Conservation (phyloP, 2,888 invertebrate genomes). For the Nephrotoma flavescens region DNA sequence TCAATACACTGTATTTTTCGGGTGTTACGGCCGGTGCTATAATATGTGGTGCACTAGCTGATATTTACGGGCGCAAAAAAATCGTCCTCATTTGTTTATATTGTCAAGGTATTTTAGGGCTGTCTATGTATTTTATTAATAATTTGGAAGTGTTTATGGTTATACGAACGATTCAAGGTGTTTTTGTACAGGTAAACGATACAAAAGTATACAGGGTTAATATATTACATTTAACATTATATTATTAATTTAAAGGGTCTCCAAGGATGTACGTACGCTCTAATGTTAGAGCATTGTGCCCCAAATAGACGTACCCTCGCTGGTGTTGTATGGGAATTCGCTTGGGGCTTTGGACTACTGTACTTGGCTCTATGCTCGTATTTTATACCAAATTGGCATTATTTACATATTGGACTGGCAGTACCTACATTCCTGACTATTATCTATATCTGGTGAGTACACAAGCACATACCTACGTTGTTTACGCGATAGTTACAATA, state of each 20-base stretch:
- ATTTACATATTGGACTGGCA: slow-evolving; percentile 35
- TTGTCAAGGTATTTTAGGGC: slow-evolving; percentile 23
- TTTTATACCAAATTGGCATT: slow-evolving; percentile 35
- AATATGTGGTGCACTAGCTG: slow-evolving; percentile 28
- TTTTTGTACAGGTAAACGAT: slow-evolving; percentile 28
- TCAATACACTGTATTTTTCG: slow-evolving; percentile 26
- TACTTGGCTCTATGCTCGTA: slow-evolving; percentile 32
- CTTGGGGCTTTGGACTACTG: slow-evolving; percentile 33
- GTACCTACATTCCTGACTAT: slow-evolving; percentile 34
- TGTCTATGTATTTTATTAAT: slow-evolving; percentile 18
- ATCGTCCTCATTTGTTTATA: slow-evolving; percentile 31
- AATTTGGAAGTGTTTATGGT: slow-evolving; percentile 26
- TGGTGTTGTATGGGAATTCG: slow-evolving; percentile 32
- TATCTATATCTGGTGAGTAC: slow-evolving; percentile 26
- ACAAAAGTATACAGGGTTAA: background rate
- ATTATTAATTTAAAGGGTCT: slow-evolving; percentile 23
- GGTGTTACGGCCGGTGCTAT: slow-evolving; percentile 32
- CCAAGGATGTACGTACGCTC: slow-evolving; percentile 34
- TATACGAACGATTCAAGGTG: slow-evolving; percentile 30
- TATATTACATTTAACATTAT: slow-evolving; percentile 3
- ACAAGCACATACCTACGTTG: background rate
- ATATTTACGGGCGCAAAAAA: slow-evolving; percentile 31
- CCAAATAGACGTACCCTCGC: slow-evolving; percentile 32
- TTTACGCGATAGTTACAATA: background rate
- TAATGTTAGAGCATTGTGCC: slow-evolving; percentile 35